A percentile compares a stretch with the other conserved stretches of the same genome.
Evolutionary conservation across 2,797 vertebrate genomes (phyloP).

Genomic region (Megalops cyprinoides): DNA sequence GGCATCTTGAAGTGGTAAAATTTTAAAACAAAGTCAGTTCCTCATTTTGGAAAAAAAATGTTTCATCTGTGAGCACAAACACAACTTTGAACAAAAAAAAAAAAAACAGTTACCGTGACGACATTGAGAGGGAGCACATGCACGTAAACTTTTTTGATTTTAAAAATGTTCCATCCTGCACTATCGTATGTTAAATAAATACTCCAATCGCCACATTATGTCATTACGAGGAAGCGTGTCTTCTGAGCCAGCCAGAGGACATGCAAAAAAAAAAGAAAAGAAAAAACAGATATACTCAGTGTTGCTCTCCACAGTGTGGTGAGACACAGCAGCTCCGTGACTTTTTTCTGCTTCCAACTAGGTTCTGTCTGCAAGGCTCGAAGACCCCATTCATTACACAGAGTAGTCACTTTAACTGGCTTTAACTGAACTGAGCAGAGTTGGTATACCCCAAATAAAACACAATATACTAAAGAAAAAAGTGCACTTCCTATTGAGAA

Average conservation of each 20-base stretch:
- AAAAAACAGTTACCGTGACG: slow-evolving; percentile 44
- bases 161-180: slow-evolving; percentile 1
- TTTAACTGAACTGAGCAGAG: neutral
- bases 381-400: neutral
- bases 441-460: neutral
- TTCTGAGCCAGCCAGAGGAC: slow-evolving; percentile 91
- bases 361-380: neutral
- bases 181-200: slow-evolving; percentile 74
- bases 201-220: slow-evolving; percentile 50
- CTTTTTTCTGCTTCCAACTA: neutral
- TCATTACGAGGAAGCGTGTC: slow-evolving; percentile 48
- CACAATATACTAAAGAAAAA: slow-evolving; percentile 1
- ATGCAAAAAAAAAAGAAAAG: slow-evolving; percentile 62
- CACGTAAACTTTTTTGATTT: slow-evolving; percentile 39
- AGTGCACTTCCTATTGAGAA: slow-evolving; percentile 1
- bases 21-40: slow-evolving; percentile 7
- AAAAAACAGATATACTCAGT: neutral
- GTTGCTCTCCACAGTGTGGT: neutral
- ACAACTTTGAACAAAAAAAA: neutral
- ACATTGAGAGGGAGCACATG: slow-evolving; percentile 58
- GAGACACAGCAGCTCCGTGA: neutral
- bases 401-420: neutral
- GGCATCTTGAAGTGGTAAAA: slow-evolving; percentile 13
- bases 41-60: slow-evolving; percentile 5
- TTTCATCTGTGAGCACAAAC: neutral